Evolutionary conservation across 2,113 vertebrate species (phyloP).

Genomic region (Tragelaphus scriptus): DNA sequence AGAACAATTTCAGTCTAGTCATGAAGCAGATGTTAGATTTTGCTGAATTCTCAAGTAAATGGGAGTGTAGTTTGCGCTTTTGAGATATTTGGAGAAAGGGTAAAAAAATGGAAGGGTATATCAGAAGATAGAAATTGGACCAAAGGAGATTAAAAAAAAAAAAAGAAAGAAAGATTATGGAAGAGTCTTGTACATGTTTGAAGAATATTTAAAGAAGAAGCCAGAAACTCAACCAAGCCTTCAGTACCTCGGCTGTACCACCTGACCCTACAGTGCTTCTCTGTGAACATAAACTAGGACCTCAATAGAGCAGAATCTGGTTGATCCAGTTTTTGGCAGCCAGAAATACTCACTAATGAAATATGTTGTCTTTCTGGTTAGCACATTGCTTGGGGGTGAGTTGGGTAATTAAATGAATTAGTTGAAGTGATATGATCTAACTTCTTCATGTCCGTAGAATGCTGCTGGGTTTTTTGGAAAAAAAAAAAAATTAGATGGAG

Average conservation of each 20-base stretch:
- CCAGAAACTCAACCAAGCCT: not conserved
- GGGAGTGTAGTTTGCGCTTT: not conserved
- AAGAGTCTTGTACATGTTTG: not conserved
- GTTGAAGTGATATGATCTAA: not conserved
- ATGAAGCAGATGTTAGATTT: not conserved
- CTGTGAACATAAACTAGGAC: not conserved
- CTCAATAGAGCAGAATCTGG: not conserved
- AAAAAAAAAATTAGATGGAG: not conserved
- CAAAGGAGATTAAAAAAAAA: not conserved
- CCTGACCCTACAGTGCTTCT: not conserved
- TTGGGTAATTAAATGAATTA: conserved; percentile 40
- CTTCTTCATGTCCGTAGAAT: not conserved
- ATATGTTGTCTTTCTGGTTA: conserved; percentile 55
- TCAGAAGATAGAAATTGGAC: not conserved
- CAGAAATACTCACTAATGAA: conserved; percentile 23
- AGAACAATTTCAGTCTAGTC: not conserved
- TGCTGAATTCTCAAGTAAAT: not conserved
- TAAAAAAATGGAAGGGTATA: not conserved
- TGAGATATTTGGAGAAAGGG: not conserved
- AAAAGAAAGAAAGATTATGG: not conserved
- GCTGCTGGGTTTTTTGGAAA: not conserved
- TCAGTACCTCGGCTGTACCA: not conserved
- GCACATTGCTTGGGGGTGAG: not conserved
- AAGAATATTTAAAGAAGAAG: not conserved
- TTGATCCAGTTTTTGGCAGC: conserved; percentile 34